Base-by-base conservation (phyloP, 2,888 invertebrate genomes). In the Empis stercorea region DNA sequence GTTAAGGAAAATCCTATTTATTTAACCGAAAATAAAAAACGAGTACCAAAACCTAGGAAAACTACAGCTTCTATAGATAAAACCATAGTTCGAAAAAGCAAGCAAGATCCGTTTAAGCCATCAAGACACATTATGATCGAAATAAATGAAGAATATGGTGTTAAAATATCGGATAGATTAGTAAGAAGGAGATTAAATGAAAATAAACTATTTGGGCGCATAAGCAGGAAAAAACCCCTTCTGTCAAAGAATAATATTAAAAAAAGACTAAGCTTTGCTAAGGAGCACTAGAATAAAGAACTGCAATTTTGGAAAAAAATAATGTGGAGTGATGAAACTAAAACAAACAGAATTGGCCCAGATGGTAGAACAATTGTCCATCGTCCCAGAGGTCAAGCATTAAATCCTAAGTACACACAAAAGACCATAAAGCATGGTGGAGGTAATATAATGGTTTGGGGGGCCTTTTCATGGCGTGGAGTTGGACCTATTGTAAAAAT, bases 291-390 rank as follows among this genome's bases (percentile, higher is more conserved):
- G n/a, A n/a, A n/a, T n/a, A 34, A 13, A 34, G 3, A 13, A 6
- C 2, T 34, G 5, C 14, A 4, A 10, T 37, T 49, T 36, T 44
- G 47, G 46, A 45, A 37, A 42, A 47, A 47, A 38, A 30, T 42
- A n/a, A 34, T 49, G 11, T 46, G 41, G 38, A 44, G 40, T 41
- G 41, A 49, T 41, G 41, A 46, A 27, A 46, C 44, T 30, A 49
- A 47, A 42, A 38, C 47, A 13, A 47, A 42, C 17, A 36, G 47
- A 15, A 44, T 44, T 23, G 42, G 45, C 32, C 37, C 46, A 17
- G 37, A 49, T 39, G 49, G 42, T 42, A 46, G 37, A 41, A 10
- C 9, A 14, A 44, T 30, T 47, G 44, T 46, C 39, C 44, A 36
- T 34, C 46, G 43, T 39, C 49, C 46, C 16, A 23, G 16, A 13